Conservation (phyloP, 2,797 vertebrate species). For the Fistularia commersonii region DNA sequence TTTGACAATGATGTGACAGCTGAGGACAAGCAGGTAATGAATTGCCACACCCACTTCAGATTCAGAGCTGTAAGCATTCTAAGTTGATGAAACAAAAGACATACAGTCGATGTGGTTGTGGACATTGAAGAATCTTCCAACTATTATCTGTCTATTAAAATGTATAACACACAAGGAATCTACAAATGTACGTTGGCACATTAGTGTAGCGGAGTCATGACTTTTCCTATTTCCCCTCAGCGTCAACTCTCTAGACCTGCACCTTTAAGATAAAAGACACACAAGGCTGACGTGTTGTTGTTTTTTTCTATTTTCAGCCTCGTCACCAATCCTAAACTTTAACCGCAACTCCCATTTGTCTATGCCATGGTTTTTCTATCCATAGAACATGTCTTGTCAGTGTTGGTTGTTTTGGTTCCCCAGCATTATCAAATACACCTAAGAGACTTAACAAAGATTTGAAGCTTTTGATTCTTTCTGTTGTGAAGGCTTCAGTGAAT, state of each 20-base stretch:
- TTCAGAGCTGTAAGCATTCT: slow-evolving; percentile 41
- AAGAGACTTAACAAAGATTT: slow-evolving; percentile 28
- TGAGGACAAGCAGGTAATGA: slow-evolving; percentile 63
- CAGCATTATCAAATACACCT: slow-evolving; percentile 14
- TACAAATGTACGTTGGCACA: slow-evolving; percentile 10
- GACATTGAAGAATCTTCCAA: slow-evolving; percentile 22
- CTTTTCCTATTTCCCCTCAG: slow-evolving; percentile 20
- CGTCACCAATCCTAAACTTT: slow-evolving; percentile 43
- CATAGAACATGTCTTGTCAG: slow-evolving; percentile 37
- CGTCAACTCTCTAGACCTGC: slow-evolving; percentile 48
- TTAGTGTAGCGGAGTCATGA: slow-evolving; percentile 26
- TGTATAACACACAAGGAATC: not conserved
- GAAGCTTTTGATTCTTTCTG: slow-evolving; percentile 33
- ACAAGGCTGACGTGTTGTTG: slow-evolving; percentile 34
- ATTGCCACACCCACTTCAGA: slow-evolving; percentile 61
- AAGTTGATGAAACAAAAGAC: slow-evolving; percentile 41
- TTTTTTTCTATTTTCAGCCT: slow-evolving; percentile 34
- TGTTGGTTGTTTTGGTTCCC: slow-evolving; percentile 29
- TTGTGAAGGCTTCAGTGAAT: slow-evolving; percentile 29
- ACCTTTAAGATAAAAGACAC: slow-evolving; percentile 55
- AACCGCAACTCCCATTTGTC: slow-evolving; percentile 31
- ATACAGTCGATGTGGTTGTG: slow-evolving; percentile 35
- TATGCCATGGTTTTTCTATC: slow-evolving; percentile 37
- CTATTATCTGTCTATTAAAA: not conserved
- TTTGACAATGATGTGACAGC: slow-evolving; percentile 46